Base-by-base conservation (phyloP, 2,888 invertebrate species). In the Thera britannica region DNA sequence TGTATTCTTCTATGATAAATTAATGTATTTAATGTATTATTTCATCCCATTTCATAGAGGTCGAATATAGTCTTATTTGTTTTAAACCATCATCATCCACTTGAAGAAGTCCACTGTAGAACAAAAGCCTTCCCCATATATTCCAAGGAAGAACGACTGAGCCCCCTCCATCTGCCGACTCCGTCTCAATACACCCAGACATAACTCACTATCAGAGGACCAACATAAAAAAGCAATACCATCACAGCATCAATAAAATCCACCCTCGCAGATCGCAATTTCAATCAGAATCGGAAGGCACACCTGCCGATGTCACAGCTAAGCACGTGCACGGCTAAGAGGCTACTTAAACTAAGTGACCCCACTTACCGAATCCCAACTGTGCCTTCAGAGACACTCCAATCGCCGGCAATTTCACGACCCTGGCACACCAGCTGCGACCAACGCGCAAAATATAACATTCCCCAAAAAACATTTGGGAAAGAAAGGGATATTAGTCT, bases 401-500 rank as follows among this genome's bases (percentile, higher is more conserved):
- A 84, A 81, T 79, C 77, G 83, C 85, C 84, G 56, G 78, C 89
- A 88, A 90, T 90, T 89, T 88, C 86, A 85, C 86, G 86, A 85
- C 80, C 78, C 81, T 82, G 83, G 79, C 83, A 84, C 90, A 83
- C 90, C 93, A 93, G 85, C 90, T 93, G 93, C 87, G 92, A 86
- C 91, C 90, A 88, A 90, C 90, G 89, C 86, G 85, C 87, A 88
- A 91, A 93, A 93, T 92, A 92, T 91, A 89, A 90, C 90, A 89
- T 88, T 86, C 86, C 86, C 89, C 85, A 86, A 90, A 84, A 91
- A 90, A 90, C 92, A 90, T 90, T 91, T 87, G 84, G 85, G 80
- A 90, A 91, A 90, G 90, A 90, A 90, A 90, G 83, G 90, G 88
- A 90, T 94, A 94, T 94, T 93, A 92, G 90, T 94, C 94, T 93